phyloP scores from a whole-genome alignment of 2,113 vertebrate genomes.

The Anolis carolinensis region DNA sequence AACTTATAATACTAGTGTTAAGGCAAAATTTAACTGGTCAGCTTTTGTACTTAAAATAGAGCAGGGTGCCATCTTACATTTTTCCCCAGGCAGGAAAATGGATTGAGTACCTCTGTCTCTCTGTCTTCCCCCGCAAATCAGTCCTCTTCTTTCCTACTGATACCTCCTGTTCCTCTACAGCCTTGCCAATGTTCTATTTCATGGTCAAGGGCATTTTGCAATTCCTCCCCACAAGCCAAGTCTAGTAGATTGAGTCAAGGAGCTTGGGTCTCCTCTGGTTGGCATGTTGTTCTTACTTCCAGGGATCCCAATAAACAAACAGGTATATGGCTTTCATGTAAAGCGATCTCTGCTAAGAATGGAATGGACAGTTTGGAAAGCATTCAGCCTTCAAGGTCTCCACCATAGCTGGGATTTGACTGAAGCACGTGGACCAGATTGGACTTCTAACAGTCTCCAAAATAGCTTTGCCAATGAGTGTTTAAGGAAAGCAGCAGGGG shows the following conservation, averaged over 20 bases:
- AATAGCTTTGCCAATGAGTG: conserved; percentile 44
- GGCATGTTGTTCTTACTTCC: conserved; percentile 38
- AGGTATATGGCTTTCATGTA: conserved; percentile 57
- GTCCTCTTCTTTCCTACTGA: background rate
- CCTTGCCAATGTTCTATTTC: conserved; percentile 14
- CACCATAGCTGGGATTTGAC: conserved; percentile 46
- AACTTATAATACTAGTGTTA: background rate
- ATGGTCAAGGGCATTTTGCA: rapidly evolving
- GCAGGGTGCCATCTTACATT: background rate
- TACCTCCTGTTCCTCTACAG: background rate
- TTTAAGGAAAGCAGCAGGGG: conserved; percentile 30
- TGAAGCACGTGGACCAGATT: conserved; percentile 27
- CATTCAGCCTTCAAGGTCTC: conserved; percentile 55
- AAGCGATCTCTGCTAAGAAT: conserved; percentile 61
- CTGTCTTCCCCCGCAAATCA: background rate
- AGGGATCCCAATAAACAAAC: conserved; percentile 53
- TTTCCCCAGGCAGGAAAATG: background rate
- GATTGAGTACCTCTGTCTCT: background rate
- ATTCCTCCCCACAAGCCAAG: background rate
- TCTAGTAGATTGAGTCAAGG: conserved; percentile 19
- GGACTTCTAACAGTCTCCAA: background rate
- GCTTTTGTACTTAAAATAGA: background rate
- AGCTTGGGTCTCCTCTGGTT: conserved; percentile 18
- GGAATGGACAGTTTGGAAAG: conserved; percentile 53
- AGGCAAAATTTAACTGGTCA: background rate